Base-by-base conservation (phyloP, 2,797 vertebrate genomes). In the Liparis tanakae region DNA sequence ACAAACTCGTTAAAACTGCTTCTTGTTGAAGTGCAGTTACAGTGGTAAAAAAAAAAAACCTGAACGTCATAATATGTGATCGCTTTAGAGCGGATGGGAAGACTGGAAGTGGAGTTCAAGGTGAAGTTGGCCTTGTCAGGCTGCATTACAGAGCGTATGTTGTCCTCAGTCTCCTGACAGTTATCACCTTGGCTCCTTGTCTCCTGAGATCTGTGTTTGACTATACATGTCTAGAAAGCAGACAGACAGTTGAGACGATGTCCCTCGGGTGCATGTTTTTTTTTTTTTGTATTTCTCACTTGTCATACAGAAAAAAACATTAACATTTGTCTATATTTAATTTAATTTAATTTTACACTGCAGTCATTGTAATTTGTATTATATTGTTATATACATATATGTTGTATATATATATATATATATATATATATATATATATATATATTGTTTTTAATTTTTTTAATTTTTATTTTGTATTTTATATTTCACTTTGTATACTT, bases 141-240 rank as follows among this genome's bases (percentile, higher is more conserved):
- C 41, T 62, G n/a, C 10, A n/a, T n/a, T n/a, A n/a, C n/a, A n/a
- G n/a, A n/a, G n/a, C n/a, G n/a, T n/a, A n/a, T n/a, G n/a, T n/a
- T n/a, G n/a, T n/a, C 76, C 36, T 62, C 18, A 34, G 70, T 74
- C 70, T 71, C 20, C 73, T 77, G 80, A 65, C 75, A 33, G 78
- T 75, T 78, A 78, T 88, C 76, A 67, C 76, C 73, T 78, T 65
- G 72, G 61, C 63, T 78, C 59, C 60, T 46, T 72, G 77, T 82
- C 82, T 84, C 70, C 74, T 67, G 81, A 78, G 80, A 84, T 81
- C 78, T 74, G 68, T 68, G 82, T 81, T 79, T 82, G 82, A 85
- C 56, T 84, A 80, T 70, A 78, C 67, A 79, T 73, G 84, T 76
- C 84, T 83, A 66, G 44, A 69, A 37, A 60, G 34, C 57, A 59